Percentiles rank a stretch among this genome's conserved stretches.
Conservation (phyloP, 2,888 invertebrate genomes). For the Leptinotarsa tumamoca region DNA sequence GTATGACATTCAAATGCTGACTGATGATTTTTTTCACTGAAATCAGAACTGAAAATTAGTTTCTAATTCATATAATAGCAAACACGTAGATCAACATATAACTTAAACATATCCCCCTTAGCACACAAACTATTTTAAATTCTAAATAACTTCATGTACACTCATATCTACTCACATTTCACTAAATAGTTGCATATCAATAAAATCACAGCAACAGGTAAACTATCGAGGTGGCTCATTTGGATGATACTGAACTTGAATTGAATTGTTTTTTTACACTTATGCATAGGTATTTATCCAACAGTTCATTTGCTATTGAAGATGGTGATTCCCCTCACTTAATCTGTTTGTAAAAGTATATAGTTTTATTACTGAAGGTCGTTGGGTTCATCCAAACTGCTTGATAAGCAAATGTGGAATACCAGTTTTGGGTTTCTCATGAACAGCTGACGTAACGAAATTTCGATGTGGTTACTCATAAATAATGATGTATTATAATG, state of each 20-base stretch:
- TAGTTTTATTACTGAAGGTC: not conserved
- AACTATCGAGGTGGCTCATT: not conserved
- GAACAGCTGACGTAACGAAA: too few relatives aligned
- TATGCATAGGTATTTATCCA: not conserved
- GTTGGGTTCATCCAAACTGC: not conserved
- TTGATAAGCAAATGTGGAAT: not conserved
- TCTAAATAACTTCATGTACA: not conserved
- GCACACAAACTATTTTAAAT: not conserved
- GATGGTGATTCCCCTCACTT: conserved; percentile 5
- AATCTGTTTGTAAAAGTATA: too few relatives aligned
- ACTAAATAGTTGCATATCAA: not conserved
- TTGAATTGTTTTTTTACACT: not conserved
- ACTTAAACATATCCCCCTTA: too few relatives aligned
- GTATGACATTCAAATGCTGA: too few relatives aligned
- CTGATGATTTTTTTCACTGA: too few relatives aligned
- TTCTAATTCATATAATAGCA: not conserved
- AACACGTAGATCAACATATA: too few relatives aligned
- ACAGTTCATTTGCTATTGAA: not conserved
- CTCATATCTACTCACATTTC: not conserved
- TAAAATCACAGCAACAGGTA: not conserved
- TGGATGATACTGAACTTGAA: not conserved
- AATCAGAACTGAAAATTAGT: too few relatives aligned
- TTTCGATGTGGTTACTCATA: too few relatives aligned
- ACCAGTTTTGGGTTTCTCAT: not conserved
- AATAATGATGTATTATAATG: too few relatives aligned